Evolutionary conservation across 2,888 invertebrate species (phyloP), one percentile per base, ranked within the genome.

Genomic region (Eretmocerus hayati): DNA sequence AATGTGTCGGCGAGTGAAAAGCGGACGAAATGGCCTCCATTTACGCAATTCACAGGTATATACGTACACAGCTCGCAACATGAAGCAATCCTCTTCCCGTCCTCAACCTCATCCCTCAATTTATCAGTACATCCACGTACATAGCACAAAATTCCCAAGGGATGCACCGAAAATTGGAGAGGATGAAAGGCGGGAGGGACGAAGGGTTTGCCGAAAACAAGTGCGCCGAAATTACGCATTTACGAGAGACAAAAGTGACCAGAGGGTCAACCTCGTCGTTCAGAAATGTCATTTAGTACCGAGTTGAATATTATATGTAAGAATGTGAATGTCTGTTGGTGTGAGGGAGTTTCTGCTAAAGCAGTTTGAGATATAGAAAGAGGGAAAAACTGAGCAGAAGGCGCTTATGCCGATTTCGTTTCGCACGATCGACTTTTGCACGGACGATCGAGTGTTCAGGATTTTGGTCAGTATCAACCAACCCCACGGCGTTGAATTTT

Each of bases 391-490:
- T 9, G 13, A 30, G 13, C 8, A 13, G 16, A 15, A 35, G 16
- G 15, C 36, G n/a, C n/a, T 42, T 48, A 42, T 46, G 38, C 45
- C 51, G 44, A 50, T 51, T n/a, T 55, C 47, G 50, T 56, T 57
- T 48, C 55, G 52, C 45, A 48, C 47, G 51, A 52, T 54, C 52
- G 40, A 48, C 40, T 45, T 37, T 18, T 44, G 32, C 26, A 26
- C 40, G 36, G 44, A 36, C 40, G 43, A 46, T 41, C n/a, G n/a
- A n/a, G n/a, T n/a, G n/a, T n/a, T n/a, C n/a, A n/a, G n/a, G n/a
- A n/a, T n/a, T n/a, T n/a, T n/a, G n/a, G n/a, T n/a, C n/a, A n/a
- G n/a, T n/a, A n/a, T n/a, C n/a, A n/a, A n/a, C n/a, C n/a, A n/a
- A n/a, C n/a, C n/a, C n/a, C n/a, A n/a, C n/a, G n/a, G n/a, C n/a